Base-by-base conservation (phyloP, 2,797 vertebrate genomes). In the Dipus sagitta region DNA sequence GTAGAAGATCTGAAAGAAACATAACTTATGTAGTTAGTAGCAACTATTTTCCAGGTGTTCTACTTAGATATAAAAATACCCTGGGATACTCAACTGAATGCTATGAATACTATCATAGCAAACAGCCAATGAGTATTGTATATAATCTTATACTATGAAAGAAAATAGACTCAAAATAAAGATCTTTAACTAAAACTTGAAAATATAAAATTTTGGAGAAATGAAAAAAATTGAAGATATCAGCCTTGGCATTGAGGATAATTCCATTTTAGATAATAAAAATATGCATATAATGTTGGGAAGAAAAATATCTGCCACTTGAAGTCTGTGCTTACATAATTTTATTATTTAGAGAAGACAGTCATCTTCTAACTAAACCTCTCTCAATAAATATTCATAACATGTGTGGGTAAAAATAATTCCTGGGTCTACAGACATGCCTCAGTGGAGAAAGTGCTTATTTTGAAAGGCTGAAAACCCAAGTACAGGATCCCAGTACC, bases 241-340 rank as follows among this genome's bases (percentile, higher is more conserved):
- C 72, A 15, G 0, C 38, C 2, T 93, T 79, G 5, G 1, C 15
- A 60, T 32, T 74, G 47, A 85, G 30, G 24, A 34, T 30, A 3
- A 20, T 70, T 84, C 75, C 82, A 78, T 38, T 72, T 84, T 68
- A 67, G 30, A 81, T 80, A 91, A 87, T 32, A 64, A 80, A 80
- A 71, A 60, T 26, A 4, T 17, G 72, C 47, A 17, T 38, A 52
- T 2, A 23, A 54, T 67, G 32, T 74, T 28, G 26, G 1, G 58
- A 21, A 18, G 42, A 23, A 80, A 32, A 3, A 11, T 18, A 60
- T 30, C 4, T 26, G 62, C n/a, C 30, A 1, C 58, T 65, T 38
- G 34, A 10, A 18, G 47, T 47, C 47, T 47, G 47, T 47, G 47
- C 9, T 47, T 47, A 47, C 47, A 47, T 47, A 47, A 47, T 47